These are phyloP conservation scores for Campylorhamphus procurvoides DNA, from an alignment of 2,113 vertebrate genomes.

Conservation along the genomic window DNA sequence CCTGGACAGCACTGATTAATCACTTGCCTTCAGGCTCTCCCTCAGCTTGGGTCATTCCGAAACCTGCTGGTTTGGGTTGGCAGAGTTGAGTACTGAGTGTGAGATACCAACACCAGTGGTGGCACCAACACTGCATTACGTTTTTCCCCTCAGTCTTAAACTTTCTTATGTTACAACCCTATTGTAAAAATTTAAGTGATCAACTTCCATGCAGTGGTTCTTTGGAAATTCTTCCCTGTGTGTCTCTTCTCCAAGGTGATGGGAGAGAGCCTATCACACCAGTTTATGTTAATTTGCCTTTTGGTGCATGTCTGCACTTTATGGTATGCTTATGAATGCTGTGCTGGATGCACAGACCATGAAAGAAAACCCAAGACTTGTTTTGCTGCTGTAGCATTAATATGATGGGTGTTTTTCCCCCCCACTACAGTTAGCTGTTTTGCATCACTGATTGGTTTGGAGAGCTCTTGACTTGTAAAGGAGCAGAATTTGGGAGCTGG, in stretches of 20 bases:
- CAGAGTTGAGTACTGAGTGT: neutral
- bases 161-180: neutral
- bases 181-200: neutral
- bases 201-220: neutral
- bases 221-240: neutral
- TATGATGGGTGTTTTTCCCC: neutral
- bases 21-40: neutral
- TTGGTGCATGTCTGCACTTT: neutral
- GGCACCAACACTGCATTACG: neutral
- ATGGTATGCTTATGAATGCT: neutral
- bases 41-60: slow-evolving; percentile 5
- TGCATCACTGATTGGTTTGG: neutral
- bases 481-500: neutral
- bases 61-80: neutral
- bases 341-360: neutral
- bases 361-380: neutral
- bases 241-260: neutral
- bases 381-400: neutral
- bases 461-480: neutral
- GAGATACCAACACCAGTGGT: neutral
- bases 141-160: neutral
- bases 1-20: slow-evolving; percentile 25
- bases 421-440: neutral
- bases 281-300: neutral
- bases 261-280: neutral